Base-by-base conservation (phyloP, 2,888 invertebrate species). In the Sericinus montela region DNA sequence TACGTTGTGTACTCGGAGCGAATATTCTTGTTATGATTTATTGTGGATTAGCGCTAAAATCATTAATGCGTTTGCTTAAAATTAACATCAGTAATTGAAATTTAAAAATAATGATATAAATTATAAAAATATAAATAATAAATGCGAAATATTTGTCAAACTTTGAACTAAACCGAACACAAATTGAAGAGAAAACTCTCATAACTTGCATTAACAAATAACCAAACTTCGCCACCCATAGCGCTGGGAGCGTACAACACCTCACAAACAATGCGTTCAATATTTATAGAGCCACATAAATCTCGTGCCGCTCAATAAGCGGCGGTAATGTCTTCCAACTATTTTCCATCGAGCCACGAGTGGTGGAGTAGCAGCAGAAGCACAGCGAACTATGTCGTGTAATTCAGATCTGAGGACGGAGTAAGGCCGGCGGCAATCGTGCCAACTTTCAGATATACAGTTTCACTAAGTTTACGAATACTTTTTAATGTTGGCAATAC, bases 251-350 rank as follows among this genome's bases (percentile, higher is more conserved):
- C 25, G 19, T n/a, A 7, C 14, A 32, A 32, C n/a, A 32, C 6
- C 32, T 32, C 7, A 9, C 25, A 11, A 29, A 41, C 43, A 43
- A 43, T 38, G 44, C 48, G n/a, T 37, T 23, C 15, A 49, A 29
- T 39, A 49, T 35, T 44, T 44, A 43, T 39, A 49, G 43, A 30
- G 15, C 23, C 36, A 10, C 44, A 49, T 49, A 44, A 49, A 49
- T 49, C 48, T 35, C 25, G 25, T 15, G 11, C 11, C 19, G 5
- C 43, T 48, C 48, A 48, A 48, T 48, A 44, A 39, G 32, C 32
- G 11, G 10, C 43, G 38, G 39, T 39, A n/a, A 15, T 8, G 37
- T 30, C 23, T 36, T 14, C 28, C 19, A 48, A 48, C 48, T 36
- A 48, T 48, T 39, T 34, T 34, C 41, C 35, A 11, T 10, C 29